A percentile compares a stretch with the other conserved stretches of the same genome.
phyloP scores from a whole-genome alignment of 2,888 invertebrate species.

The Drosophila lacicola region DNA sequence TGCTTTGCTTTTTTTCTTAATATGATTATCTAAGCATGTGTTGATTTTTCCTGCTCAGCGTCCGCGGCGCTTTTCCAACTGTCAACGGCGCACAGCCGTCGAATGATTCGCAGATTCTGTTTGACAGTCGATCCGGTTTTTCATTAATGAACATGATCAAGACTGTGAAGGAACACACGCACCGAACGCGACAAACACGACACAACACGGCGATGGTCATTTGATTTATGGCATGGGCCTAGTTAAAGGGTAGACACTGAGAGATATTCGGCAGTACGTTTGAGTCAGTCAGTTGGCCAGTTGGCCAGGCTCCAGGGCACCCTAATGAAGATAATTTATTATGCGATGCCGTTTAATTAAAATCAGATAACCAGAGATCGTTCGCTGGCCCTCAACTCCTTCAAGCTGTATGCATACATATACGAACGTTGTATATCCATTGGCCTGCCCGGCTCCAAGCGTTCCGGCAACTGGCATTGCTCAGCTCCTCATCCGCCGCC shows the following conservation, averaged over 20 bases:
- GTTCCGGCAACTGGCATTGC: slow-evolving; percentile 40
- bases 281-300: slow-evolving; percentile 45
- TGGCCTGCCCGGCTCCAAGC: slow-evolving; percentile 29
- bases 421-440: slow-evolving; percentile 15
- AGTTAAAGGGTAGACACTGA: slow-evolving; percentile 22
- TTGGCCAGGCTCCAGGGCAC: slow-evolving; percentile 23
- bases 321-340: slow-evolving; percentile 85
- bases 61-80: slow-evolving; percentile 71
- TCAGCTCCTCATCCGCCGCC: slow-evolving; percentile 24
- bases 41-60: slow-evolving; percentile 74
- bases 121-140: slow-evolving; percentile 79
- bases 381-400: slow-evolving; percentile 59
- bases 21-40: slow-evolving; percentile 76
- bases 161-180: slow-evolving; percentile 63
- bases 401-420: slow-evolving; percentile 30
- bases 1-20: slow-evolving; percentile 20
- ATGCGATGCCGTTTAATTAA: slow-evolving; percentile 85
- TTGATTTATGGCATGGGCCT: slow-evolving; percentile 63
- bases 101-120: slow-evolving; percentile 79
- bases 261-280: slow-evolving; percentile 43
- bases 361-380: slow-evolving; percentile 82
- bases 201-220: slow-evolving; percentile 37
- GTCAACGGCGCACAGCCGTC: slow-evolving; percentile 71
- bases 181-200: slow-evolving; percentile 47
- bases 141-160: slow-evolving; percentile 76